Evolutionary conservation across 2,113 vertebrate species (phyloP).

Genomic region (Podarcis muralis): DNA sequence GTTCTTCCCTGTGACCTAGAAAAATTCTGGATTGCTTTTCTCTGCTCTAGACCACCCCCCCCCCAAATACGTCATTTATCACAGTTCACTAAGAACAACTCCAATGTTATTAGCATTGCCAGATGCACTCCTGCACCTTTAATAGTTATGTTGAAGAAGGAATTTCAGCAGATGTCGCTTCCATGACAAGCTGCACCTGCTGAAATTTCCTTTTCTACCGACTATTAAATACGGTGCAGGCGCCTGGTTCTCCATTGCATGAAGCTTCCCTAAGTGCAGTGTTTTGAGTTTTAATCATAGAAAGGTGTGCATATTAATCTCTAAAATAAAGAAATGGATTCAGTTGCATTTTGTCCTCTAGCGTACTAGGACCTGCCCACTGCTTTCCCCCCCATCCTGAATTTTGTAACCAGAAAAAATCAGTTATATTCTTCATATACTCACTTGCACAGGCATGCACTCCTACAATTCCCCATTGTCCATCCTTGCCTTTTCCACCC

Average conservation of each 20-base stretch:
- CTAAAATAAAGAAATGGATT: neutral
- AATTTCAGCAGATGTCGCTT: too few relatives aligned
- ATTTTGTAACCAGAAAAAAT: slow-evolving; percentile 17
- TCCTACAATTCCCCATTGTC: rapidly evolving
- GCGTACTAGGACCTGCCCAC: slow-evolving; percentile 27
- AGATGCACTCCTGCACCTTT: too few relatives aligned
- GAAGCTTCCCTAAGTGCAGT: neutral
- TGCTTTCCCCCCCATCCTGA: slow-evolving; percentile 25
- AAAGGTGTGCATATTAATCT: neutral
- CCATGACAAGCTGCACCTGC: too few relatives aligned
- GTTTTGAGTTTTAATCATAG: neutral
- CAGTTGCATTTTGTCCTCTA: neutral
- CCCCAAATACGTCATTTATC: neutral
- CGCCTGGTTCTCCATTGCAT: too few relatives aligned
- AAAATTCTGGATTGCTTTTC: neutral
- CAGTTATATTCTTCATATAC: neutral
- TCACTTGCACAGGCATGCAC: neutral
- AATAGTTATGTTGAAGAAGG: too few relatives aligned
- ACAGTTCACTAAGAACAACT: neutral
- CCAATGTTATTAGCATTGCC: neutral
- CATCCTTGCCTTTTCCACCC: slow-evolving; percentile 15
- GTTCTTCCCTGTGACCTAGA: neutral
- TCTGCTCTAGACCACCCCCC: neutral
- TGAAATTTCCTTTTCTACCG: too few relatives aligned
- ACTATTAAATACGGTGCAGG: too few relatives aligned